A percentile compares a stretch with the other conserved stretches of the same genome.
These are phyloP conservation scores for Calvadosia cruxmelitensis DNA, from an alignment of 30 jellyfish, hydroid and myxozoan genomes.

Conservation along the genomic window DNA sequence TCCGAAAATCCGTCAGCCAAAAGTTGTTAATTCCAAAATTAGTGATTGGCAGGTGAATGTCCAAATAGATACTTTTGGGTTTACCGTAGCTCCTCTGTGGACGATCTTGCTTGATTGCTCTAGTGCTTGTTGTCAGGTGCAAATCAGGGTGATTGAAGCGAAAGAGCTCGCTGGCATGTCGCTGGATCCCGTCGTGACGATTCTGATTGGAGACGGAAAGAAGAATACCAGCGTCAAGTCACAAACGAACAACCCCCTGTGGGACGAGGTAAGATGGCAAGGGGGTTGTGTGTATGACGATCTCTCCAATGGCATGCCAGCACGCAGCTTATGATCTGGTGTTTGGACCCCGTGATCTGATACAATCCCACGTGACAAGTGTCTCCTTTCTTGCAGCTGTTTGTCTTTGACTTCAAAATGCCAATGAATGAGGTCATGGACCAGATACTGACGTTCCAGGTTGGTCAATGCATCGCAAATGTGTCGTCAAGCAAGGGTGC, in stretches of 20 bases:
- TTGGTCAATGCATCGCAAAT: slow-evolving; percentile 1
- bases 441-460: slow-evolving; percentile 53
- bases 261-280: slow-evolving; percentile 81
- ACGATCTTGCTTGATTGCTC: not conserved
- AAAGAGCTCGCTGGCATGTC: slow-evolving; percentile 89
- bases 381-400: too few relatives aligned
- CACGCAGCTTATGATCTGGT: too few relatives aligned
- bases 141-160: slow-evolving; percentile 75
- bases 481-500: not conserved
- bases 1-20: slow-evolving; percentile 58
- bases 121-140: slow-evolving; percentile 38
- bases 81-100: too few relatives aligned
- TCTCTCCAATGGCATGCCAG: too few relatives aligned
- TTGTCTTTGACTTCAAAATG: slow-evolving; percentile 49
- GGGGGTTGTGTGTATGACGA: too few relatives aligned
- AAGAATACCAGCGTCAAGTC: slow-evolving; percentile 74
- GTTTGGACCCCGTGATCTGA: too few relatives aligned
- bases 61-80: not conserved
- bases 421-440: slow-evolving; percentile 65
- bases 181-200: slow-evolving; percentile 79
- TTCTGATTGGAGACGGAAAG: slow-evolving; percentile 52
- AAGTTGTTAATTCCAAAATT: slow-evolving; percentile 37
- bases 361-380: too few relatives aligned
- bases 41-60: slow-evolving; percentile 68
- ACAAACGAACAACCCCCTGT: slow-evolving; percentile 88